Percentiles rank a stretch among this genome's conserved stretches.
Evolutionary conservation across 1,140 invertebrate species (phyloP).

Genomic region (Glossosoma conforme): DNA sequence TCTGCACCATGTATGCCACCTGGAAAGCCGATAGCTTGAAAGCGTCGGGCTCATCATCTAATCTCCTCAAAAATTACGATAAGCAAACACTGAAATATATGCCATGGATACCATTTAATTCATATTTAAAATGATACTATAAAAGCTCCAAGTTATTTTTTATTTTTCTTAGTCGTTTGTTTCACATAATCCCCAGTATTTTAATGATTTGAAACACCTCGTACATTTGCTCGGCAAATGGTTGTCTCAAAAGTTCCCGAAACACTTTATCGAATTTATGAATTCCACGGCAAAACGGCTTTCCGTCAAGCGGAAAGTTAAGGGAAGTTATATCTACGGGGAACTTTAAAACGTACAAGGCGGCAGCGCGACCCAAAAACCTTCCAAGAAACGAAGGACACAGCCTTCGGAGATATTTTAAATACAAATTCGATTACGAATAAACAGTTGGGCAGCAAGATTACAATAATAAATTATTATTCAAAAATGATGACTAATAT

Average conservation of each 20-base stretch:
- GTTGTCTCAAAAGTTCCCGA: slow-evolving; percentile 21
- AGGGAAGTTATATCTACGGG: slow-evolving; percentile 9
- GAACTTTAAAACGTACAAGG: slow-evolving; percentile 18
- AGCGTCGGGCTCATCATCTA: no score
- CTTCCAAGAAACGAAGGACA: neutral
- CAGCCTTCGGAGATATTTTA: slow-evolving; percentile 21
- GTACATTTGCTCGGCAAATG: slow-evolving; percentile 8
- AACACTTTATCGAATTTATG: slow-evolving; percentile 25
- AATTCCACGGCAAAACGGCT: slow-evolving; percentile 23
- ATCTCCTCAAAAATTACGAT: no score
- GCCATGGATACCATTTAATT: neutral
- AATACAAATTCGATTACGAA: slow-evolving; percentile 32
- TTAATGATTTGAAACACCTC: neutral
- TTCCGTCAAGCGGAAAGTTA: slow-evolving; percentile 21
- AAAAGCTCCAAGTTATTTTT: neutral
- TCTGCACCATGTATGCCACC: no score
- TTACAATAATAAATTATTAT: slow-evolving; percentile 29
- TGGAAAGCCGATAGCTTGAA: no score
- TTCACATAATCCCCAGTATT: no score
- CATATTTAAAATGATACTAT: neutral
- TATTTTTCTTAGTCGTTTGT: no score
- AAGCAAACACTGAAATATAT: no score
- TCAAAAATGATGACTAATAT: slow-evolving; percentile 29
- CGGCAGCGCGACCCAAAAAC: neutral
- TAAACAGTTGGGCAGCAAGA: slow-evolving; percentile 25